Conservation (phyloP, 2,113 vertebrate species). For the Nymphicus hollandicus region DNA sequence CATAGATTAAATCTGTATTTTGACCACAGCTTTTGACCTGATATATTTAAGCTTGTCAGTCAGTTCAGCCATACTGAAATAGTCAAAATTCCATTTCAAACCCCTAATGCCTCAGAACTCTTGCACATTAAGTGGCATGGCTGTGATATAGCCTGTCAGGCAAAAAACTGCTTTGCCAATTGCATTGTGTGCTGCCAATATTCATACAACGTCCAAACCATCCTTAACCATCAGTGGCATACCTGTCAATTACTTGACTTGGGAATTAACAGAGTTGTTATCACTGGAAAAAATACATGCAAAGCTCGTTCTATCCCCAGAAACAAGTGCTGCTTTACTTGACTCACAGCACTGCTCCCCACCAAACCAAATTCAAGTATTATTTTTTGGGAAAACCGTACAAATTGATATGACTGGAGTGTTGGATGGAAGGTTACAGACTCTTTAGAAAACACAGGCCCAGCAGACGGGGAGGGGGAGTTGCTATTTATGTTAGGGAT, state of each 20-base stretch:
- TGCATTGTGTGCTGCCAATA: background rate
- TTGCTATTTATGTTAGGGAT: too few relatives aligned
- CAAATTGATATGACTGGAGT: background rate
- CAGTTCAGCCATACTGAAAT: background rate
- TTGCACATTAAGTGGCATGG: background rate
- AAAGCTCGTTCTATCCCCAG: background rate
- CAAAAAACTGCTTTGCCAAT: background rate
- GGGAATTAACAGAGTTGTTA: background rate
- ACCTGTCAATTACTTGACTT: background rate
- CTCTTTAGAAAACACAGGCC: too few relatives aligned
- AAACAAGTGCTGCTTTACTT: background rate
- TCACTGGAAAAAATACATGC: background rate
- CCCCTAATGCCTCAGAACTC: background rate
- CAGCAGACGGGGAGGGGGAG: too few relatives aligned
- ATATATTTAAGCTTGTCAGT: background rate
- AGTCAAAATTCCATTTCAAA: background rate
- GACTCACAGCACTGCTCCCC: background rate
- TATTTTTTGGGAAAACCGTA: background rate
- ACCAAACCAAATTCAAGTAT: background rate
- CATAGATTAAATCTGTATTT: background rate
- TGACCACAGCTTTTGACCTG: background rate
- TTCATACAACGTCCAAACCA: background rate
- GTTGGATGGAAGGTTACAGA: too few relatives aligned
- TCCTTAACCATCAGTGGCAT: background rate
- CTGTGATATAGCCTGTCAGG: background rate